These are phyloP conservation scores for Muntiacus muntjak DNA, from an alignment of 2,113 vertebrate species.

Conservation along the genomic window DNA sequence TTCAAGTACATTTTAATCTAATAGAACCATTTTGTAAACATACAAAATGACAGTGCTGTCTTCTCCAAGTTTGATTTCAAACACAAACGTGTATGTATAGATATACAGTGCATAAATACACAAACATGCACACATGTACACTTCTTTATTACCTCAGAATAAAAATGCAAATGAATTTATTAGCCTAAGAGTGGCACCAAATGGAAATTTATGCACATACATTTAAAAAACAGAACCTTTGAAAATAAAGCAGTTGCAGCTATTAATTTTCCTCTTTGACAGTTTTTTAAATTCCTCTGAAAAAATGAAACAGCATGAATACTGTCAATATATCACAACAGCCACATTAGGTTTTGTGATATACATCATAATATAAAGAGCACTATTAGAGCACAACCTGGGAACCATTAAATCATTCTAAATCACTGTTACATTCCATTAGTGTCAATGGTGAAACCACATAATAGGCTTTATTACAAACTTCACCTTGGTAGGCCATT, in stretches of 20 bases:
- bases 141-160: slow-evolving; percentile 80
- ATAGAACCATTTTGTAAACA: slow-evolving; percentile 68
- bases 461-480: slow-evolving; percentile 99
- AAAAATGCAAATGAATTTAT: slow-evolving; percentile 87
- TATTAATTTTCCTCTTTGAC: slow-evolving; percentile 86
- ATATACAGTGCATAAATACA: not conserved
- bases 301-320: slow-evolving; percentile 91
- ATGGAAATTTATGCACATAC: slow-evolving; percentile 86
- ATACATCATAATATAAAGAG: slow-evolving; percentile 99
- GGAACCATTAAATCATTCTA: slow-evolving; percentile 99
- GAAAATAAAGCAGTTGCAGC: slow-evolving; percentile 83
- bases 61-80: slow-evolving; percentile 64
- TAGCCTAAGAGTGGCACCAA: slow-evolving; percentile 81
- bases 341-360: slow-evolving; percentile 99
- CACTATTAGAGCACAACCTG: slow-evolving; percentile 99
- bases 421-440: slow-evolving; percentile 99
- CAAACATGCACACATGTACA: not conserved
- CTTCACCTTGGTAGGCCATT: slow-evolving; percentile 98
- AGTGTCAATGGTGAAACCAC: slow-evolving; percentile 98
- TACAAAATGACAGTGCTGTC: slow-evolving; percentile 53
- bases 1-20: slow-evolving; percentile 57
- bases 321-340: slow-evolving; percentile 96
- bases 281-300: slow-evolving; percentile 86
- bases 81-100: not conserved
- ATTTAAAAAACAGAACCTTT: slow-evolving; percentile 79